These are phyloP conservation scores for Watsonalla binaria DNA, from an alignment of 2,888 invertebrate species.

Conservation along the genomic window DNA sequence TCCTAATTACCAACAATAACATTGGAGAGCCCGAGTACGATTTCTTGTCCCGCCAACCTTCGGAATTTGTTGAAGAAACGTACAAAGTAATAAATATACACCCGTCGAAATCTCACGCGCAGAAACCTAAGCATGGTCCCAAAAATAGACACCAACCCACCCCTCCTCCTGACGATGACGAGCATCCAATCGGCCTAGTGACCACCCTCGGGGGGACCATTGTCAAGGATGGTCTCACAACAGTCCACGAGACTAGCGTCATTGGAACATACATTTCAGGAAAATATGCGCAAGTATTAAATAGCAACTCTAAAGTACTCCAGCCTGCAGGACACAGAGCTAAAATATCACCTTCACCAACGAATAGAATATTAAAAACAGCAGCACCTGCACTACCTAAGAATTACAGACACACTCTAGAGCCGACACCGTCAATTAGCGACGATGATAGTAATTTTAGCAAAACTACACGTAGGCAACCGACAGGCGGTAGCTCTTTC, in stretches of 20 bases:
- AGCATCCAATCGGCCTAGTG: slow-evolving; percentile 88
- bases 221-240: slow-evolving; percentile 89
- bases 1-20: slow-evolving; percentile 83
- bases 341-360: slow-evolving; percentile 83
- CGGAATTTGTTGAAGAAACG: slow-evolving; percentile 91
- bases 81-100: slow-evolving; percentile 89
- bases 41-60: slow-evolving; percentile 89
- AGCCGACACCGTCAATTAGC: slow-evolving; percentile 80
- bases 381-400: slow-evolving; percentile 81
- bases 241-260: slow-evolving; percentile 93
- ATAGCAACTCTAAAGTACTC: slow-evolving; percentile 86
- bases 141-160: slow-evolving; percentile 66
- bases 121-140: slow-evolving; percentile 63
- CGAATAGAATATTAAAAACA: slow-evolving; percentile 86
- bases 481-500: slow-evolving; percentile 66
- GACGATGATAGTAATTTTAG: slow-evolving; percentile 81
- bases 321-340: slow-evolving; percentile 69
- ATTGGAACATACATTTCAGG: slow-evolving; percentile 92
- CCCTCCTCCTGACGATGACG: slow-evolving; percentile 76
- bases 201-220: slow-evolving; percentile 91
- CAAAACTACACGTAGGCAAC: slow-evolving; percentile 75
- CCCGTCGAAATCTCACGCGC: slow-evolving; percentile 79
- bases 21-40: slow-evolving; percentile 91
- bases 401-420: slow-evolving; percentile 79
- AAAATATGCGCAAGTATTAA: slow-evolving; percentile 92